Evolutionary conservation across 2,797 vertebrate species (phyloP).

Genomic region (Anguilla marmorata): DNA sequence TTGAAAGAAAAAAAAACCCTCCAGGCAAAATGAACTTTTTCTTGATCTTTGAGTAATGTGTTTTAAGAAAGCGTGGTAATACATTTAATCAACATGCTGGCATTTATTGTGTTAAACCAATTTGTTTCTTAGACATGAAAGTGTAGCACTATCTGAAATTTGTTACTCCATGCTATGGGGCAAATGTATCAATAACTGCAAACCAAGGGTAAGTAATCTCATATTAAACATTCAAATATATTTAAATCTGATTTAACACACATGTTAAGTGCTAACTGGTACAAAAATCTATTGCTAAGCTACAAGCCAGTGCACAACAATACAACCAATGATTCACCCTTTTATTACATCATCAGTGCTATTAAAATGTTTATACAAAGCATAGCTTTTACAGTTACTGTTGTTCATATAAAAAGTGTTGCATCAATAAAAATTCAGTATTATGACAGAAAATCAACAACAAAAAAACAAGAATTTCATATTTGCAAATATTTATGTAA

Average conservation of each 20-base stretch:
- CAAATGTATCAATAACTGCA: slow-evolving; percentile 30
- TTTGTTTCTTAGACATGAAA: not conserved
- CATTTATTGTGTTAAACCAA: not conserved
- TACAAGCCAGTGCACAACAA: slow-evolving; percentile 49
- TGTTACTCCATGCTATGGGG: not conserved
- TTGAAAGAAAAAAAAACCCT: slow-evolving; percentile 12
- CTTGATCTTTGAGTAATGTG: slow-evolving; percentile 23
- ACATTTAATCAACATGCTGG: slow-evolving; percentile 1
- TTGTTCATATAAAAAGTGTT: slow-evolving; percentile 5
- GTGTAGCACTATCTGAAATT: not conserved
- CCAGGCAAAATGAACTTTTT: not conserved
- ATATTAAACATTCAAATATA: not conserved
- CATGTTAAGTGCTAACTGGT: slow-evolving; percentile 33
- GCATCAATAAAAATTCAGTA: not conserved
- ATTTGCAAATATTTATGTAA: slow-evolving; percentile 4
- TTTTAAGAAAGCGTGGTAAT: slow-evolving; percentile 1
- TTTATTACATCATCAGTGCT: not conserved
- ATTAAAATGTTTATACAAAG: slow-evolving; percentile 3
- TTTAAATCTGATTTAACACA: slow-evolving; percentile 13
- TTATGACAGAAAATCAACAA: not conserved
- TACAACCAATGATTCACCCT: not conserved
- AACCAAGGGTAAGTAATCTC: slow-evolving; percentile 9
- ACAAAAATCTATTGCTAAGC: slow-evolving; percentile 75
- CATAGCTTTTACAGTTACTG: not conserved
- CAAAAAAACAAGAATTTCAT: not conserved